Evolutionary conservation across 2,113 vertebrate species (phyloP), one percentile per base, ranked within the genome.

Genomic region (Myodes glareolus): DNA sequence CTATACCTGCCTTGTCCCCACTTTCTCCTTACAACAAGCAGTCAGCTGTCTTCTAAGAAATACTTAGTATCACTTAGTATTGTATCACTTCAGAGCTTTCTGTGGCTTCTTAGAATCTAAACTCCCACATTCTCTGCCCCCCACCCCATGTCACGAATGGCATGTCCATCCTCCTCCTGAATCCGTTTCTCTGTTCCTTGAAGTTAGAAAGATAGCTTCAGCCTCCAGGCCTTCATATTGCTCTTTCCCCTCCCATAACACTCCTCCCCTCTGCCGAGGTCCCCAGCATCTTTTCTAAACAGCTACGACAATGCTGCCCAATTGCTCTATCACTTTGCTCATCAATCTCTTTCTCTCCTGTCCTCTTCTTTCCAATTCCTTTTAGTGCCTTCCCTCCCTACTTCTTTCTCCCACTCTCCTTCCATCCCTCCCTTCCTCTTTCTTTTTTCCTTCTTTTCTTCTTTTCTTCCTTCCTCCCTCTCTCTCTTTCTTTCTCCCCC

Each of bases 111-210:
- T n/a, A 45, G 85, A 72, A 39, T 36, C 75, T 55, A 39, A 70
- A 42, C 13, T 58, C 45, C 36, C 10, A 1, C 4, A 16, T 16
- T n/a, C 29, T 36, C 50, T 13, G 25, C 17, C 19, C 25, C 7
- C 5, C 23, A 9, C 27, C 8, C 1, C 8, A 19, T 19, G 36
- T 50, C 67, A 70, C 47, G 19, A 9, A 52, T 8, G 31, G 27
- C 14, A 29, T 45, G 25, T 0, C n/a, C 1, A 2, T 50, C 5
- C 1, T n/a, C 3, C 5, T 45, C 7, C 2, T 1, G 8, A 36
- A 14, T 90, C 17, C 45, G 75, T 39, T 39, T 5, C 7, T 89
- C 55, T 70, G 21, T 45, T 76, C 42, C 67, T 50, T 29, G 77
- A 50, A 10, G 2, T 75, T 92, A 7, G 72, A 78, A 65, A 27